These are phyloP conservation scores for Merops nubicus DNA, from an alignment of 2,113 vertebrate genomes.

Conservation along the genomic window DNA sequence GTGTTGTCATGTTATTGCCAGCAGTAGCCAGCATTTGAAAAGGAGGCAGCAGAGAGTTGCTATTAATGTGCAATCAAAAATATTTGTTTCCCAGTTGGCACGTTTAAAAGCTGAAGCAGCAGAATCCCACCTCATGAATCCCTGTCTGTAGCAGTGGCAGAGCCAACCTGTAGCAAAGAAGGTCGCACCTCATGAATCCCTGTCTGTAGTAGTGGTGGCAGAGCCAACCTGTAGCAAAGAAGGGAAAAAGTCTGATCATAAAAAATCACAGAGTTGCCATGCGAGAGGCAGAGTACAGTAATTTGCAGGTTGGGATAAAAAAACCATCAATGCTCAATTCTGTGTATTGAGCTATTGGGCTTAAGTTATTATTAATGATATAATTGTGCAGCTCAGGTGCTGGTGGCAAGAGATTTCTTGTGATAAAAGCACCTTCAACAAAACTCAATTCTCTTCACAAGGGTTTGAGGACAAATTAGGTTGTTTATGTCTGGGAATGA, in stretches of 20 bases:
- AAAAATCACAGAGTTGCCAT: neutral
- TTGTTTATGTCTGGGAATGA: neutral
- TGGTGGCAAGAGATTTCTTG: neutral
- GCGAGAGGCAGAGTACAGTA: neutral
- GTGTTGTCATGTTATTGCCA: neutral
- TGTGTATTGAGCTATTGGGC: neutral
- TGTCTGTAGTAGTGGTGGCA: neutral
- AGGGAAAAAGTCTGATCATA: neutral
- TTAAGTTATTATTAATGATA: neutral
- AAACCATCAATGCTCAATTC: neutral
- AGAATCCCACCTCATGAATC: neutral
- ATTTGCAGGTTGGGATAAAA: neutral
- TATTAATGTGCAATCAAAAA: neutral
- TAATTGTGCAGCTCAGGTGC: slow-evolving; percentile 9
- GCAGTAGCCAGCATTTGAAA: neutral
- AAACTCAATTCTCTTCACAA: neutral
- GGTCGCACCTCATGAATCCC: neutral
- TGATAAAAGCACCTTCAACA: neutral
- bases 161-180: neutral
- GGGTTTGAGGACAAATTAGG: neutral
- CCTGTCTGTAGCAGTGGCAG: neutral
- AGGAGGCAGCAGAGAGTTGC: slow-evolving; percentile 57
- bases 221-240: neutral
- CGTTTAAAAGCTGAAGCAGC: neutral
- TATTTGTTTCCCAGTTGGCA: neutral